Percentiles rank a stretch among this genome's conserved stretches.
Conservation (phyloP, 2,113 vertebrate species). For the Alligator sinensis region DNA sequence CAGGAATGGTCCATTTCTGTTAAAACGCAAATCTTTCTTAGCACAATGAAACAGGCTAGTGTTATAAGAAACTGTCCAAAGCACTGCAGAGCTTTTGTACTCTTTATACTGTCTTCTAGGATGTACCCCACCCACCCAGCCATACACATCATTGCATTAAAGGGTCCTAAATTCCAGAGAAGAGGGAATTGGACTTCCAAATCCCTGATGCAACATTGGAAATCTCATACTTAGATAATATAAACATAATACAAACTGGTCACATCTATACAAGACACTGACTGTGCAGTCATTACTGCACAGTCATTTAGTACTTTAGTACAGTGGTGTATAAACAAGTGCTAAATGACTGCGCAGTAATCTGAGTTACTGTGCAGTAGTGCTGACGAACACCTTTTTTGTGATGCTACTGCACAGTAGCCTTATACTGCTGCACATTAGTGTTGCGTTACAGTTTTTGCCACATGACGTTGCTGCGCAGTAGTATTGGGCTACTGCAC, state of each 20-base stretch:
- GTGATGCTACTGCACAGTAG: too few relatives aligned
- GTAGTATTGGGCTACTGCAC: too few relatives aligned
- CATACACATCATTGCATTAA: accelerated
- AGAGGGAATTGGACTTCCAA: neutral
- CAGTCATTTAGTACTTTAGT: too few relatives aligned
- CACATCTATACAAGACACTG: too few relatives aligned
- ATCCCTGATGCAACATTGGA: neutral
- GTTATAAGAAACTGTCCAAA: neutral
- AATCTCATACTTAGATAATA: neutral
- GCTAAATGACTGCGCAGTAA: too few relatives aligned
- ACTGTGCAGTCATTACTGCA: too few relatives aligned
- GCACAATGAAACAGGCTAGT: accelerated
- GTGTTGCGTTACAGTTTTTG: too few relatives aligned
- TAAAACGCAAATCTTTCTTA: accelerated
- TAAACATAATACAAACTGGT: neutral
- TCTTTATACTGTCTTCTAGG: accelerated
- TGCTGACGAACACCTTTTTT: too few relatives aligned
- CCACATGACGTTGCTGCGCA: too few relatives aligned
- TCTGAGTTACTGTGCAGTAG: too few relatives aligned
- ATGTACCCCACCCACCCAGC: accelerated
- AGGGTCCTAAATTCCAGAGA: accelerated
- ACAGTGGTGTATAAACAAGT: too few relatives aligned
- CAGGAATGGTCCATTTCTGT: accelerated
- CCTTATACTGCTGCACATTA: too few relatives aligned
- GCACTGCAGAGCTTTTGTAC: neutral